Percentiles rank a stretch among this genome's conserved stretches.
Conservation (phyloP, 2,113 vertebrate species). For the Scatophagus argus region DNA sequence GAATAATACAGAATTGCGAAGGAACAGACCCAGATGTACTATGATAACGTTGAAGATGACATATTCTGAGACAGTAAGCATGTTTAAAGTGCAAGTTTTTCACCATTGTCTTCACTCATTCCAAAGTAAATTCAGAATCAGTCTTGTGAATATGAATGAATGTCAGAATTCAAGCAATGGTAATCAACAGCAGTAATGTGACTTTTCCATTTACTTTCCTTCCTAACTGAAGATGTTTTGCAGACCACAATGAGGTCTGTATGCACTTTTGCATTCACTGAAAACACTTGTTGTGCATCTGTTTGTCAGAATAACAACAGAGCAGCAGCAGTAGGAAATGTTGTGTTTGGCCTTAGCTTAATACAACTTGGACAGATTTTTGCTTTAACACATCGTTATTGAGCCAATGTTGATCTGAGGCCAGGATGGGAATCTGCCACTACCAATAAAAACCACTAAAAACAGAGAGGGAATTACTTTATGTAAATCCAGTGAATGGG, state of each 20-base stretch:
- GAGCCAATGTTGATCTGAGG: too few relatives aligned
- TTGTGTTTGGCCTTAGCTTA: too few relatives aligned
- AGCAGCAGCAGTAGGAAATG: too few relatives aligned
- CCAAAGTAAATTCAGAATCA: background rate
- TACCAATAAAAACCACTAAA: too few relatives aligned
- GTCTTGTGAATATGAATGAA: background rate
- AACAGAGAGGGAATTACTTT: too few relatives aligned
- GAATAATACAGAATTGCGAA: background rate
- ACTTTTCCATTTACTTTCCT: background rate
- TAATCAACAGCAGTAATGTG: background rate
- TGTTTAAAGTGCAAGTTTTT: background rate
- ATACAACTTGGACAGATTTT: too few relatives aligned
- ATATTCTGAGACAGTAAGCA: conserved; percentile 5
- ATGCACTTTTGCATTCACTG: background rate
- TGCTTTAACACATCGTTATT: too few relatives aligned
- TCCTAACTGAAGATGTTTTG: background rate
- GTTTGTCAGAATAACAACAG: too few relatives aligned
- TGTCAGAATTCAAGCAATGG: background rate
- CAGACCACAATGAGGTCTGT: background rate
- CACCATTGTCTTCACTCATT: background rate
- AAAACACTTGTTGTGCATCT: too few relatives aligned
- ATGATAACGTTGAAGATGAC: background rate
- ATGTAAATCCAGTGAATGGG: too few relatives aligned
- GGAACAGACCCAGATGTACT: background rate
- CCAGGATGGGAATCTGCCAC: too few relatives aligned